These are phyloP conservation scores for Dicycla oo DNA, from an alignment of 2,888 invertebrate species.

Conservation along the genomic window DNA sequence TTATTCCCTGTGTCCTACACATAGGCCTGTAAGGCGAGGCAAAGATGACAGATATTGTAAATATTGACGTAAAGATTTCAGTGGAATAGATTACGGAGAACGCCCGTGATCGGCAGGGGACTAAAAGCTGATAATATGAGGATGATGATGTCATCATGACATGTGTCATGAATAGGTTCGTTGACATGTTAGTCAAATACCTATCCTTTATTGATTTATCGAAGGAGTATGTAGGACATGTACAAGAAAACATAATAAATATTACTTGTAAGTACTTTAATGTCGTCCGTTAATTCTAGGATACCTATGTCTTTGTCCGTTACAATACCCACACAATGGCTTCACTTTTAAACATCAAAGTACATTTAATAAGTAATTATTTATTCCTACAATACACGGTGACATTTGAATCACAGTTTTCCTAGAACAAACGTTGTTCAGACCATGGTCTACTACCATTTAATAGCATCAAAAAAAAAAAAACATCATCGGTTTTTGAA, in stretches of 20 bases:
- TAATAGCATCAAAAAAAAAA: too few species aligned
- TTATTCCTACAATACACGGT: not conserved
- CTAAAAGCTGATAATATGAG: not conserved
- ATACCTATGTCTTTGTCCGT: not conserved
- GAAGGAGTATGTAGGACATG: constrained; percentile 1
- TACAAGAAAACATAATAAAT: constrained; percentile 11
- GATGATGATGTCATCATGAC: constrained; percentile 35
- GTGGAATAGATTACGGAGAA: constrained; percentile 33
- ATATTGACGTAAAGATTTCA: constrained; percentile 50
- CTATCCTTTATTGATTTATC: constrained; percentile 30
- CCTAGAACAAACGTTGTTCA: too few species aligned
- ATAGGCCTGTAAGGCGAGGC: not conserved
- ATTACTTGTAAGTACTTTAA: constrained; percentile 5
- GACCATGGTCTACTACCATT: too few species aligned
- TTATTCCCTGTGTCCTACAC: not conserved
- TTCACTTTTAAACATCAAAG: constrained; percentile 16
- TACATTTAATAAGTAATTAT: not conserved
- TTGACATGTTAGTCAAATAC: constrained; percentile 28
- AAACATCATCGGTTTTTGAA: too few species aligned
- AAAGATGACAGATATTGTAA: constrained; percentile 37
- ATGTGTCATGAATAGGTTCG: constrained; percentile 44
- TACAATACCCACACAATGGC: not conserved
- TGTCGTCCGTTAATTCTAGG: not conserved
- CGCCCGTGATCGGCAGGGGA: constrained; percentile 2
- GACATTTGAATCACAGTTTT: too few species aligned